Evolutionary conservation across 2,888 invertebrate species (phyloP).

Genomic region (Choristoneura rosaceana): DNA sequence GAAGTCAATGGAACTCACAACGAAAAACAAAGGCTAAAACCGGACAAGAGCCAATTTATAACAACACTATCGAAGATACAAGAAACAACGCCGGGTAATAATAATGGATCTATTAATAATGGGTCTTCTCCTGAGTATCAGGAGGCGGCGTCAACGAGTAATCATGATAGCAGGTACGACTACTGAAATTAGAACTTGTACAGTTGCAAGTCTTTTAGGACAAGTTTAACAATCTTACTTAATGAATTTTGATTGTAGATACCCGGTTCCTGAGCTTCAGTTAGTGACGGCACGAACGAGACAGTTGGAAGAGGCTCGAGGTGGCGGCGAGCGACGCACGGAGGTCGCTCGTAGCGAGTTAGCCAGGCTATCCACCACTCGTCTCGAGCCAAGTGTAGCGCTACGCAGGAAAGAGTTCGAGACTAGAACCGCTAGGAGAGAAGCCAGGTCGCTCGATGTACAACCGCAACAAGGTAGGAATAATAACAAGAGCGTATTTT

Average conservation of each 20-base stretch:
- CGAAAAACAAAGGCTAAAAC: slow-evolving; percentile 72
- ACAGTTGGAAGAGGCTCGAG: slow-evolving; percentile 89
- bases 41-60: slow-evolving; percentile 82
- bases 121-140: slow-evolving; percentile 71
- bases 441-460: slow-evolving; percentile 78
- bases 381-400: slow-evolving; percentile 91
- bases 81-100: slow-evolving; percentile 82
- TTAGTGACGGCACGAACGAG: slow-evolving; percentile 90
- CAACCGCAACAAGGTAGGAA: slow-evolving; percentile 73
- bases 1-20: slow-evolving; percentile 74
- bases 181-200: neutral
- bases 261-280: slow-evolving; percentile 83
- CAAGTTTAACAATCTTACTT: neutral
- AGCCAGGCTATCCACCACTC: slow-evolving; percentile 87
- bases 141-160: slow-evolving; percentile 69
- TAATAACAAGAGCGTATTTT: neutral
- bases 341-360: slow-evolving; percentile 89
- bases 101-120: slow-evolving; percentile 73
- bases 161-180: slow-evolving; percentile 77
- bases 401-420: slow-evolving; percentile 90
- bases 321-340: slow-evolving; percentile 87
- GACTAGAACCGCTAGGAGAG: slow-evolving; percentile 76
- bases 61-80: slow-evolving; percentile 88
- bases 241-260: slow-evolving; percentile 56
- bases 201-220: neutral